Conservation (phyloP, 2,797 vertebrate genomes). For the Megaceryle alcyon region DNA sequence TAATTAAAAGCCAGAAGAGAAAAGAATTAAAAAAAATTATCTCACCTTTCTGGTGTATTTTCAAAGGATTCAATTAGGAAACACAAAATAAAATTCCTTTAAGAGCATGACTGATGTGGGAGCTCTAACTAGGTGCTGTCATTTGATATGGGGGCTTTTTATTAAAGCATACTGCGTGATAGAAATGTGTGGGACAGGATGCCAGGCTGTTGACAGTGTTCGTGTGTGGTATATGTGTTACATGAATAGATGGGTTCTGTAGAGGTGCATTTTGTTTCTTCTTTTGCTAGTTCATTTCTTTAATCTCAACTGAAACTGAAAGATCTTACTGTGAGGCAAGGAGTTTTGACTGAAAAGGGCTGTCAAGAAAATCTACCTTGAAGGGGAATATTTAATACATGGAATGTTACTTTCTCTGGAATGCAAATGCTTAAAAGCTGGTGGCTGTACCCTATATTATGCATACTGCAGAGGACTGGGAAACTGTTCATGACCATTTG, state of each 20-base stretch:
- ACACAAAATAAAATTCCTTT: conserved; percentile 15
- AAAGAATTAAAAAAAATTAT: background rate
- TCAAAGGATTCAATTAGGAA: conserved; percentile 40
- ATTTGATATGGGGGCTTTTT: background rate
- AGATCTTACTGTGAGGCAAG: background rate
- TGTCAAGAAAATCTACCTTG: conserved; percentile 1
- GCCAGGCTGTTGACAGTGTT: conserved; percentile 44
- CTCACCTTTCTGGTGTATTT: conserved; percentile 20
- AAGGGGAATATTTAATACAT: conserved; percentile 7
- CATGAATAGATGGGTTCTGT: background rate
- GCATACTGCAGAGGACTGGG: background rate
- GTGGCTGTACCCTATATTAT: background rate
- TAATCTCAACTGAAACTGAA: conserved; percentile 19
- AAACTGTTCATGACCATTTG: background rate
- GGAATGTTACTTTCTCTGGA: background rate
- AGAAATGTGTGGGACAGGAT: conserved; percentile 4
- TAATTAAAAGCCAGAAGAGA: conserved; percentile 26
- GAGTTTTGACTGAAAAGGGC: background rate
- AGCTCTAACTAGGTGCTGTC: conserved; percentile 19
- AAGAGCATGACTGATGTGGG: conserved; percentile 16
- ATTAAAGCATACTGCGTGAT: background rate
- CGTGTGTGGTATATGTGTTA: conserved; percentile 9
- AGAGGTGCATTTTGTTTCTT: conserved; percentile 11
- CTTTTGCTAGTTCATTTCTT: conserved; percentile 19
- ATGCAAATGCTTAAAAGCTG: background rate